These are phyloP conservation scores for Percopsis omiscomaycus DNA, from an alignment of 2,797 vertebrate species.

Conservation along the genomic window DNA sequence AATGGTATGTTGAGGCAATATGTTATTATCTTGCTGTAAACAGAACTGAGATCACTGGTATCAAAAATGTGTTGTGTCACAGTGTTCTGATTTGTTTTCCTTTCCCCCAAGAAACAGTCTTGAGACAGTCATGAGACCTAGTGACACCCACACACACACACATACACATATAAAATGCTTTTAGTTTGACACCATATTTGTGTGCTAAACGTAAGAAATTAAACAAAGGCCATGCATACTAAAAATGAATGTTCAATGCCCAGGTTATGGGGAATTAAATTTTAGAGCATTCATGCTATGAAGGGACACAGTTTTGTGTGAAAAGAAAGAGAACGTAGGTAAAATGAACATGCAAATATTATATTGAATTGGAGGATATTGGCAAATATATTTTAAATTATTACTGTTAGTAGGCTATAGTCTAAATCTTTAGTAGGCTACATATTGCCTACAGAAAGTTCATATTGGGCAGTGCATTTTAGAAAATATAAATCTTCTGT, in stretches of 20 bases:
- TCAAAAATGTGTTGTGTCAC: slow-evolving; percentile 18
- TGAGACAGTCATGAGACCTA: slow-evolving; percentile 60
- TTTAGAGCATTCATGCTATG: no score
- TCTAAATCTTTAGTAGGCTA: no score
- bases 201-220: no score
- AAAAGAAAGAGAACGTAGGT: not conserved
- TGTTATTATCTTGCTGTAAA: not conserved
- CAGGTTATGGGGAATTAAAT: no score
- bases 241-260: no score
- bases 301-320: not conserved
- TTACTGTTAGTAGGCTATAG: no score
- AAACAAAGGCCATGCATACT: no score
- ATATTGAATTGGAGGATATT: no score
- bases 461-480: no score
- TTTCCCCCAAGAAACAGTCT: slow-evolving; percentile 23
- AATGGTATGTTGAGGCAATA: not conserved
- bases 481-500: no score
- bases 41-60: not conserved
- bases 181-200: not conserved
- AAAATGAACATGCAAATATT: not conserved
- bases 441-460: no score
- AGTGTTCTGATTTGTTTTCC: slow-evolving; percentile 4
- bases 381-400: no score
- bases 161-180: not conserved
- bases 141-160: slow-evolving; percentile 8